These are phyloP conservation scores for Linyphia triangularis DNA, from an alignment of 2,888 invertebrate species.

Conservation along the genomic window DNA sequence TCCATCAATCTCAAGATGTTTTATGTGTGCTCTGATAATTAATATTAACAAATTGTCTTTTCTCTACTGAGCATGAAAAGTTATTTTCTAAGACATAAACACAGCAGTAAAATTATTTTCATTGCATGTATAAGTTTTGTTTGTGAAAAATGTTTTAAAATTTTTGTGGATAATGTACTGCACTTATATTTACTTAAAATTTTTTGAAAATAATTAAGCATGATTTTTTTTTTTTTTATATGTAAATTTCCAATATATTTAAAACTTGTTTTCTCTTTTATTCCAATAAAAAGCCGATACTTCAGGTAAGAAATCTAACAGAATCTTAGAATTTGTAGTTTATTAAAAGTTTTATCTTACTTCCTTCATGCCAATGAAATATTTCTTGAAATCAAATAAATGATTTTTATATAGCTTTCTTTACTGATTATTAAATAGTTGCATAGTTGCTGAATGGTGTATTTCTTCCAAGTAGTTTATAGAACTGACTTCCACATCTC, in stretches of 20 bases:
- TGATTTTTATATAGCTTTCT: background rate
- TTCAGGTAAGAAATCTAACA: constrained; percentile 61
- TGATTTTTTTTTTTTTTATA: too few relatives aligned
- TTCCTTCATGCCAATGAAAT: constrained; percentile 40
- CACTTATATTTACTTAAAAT: too few relatives aligned
- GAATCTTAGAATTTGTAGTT: constrained; percentile 44
- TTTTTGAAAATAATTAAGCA: constrained; percentile 15
- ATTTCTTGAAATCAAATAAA: background rate
- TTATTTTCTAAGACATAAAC: background rate
- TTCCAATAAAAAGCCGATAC: constrained; percentile 53
- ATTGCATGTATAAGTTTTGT: background rate
- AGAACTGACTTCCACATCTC: background rate
- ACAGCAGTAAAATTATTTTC: too few relatives aligned
- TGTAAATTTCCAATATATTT: constrained; percentile 24
- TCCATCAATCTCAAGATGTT: background rate
- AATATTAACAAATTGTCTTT: background rate
- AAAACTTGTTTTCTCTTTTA: constrained; percentile 57
- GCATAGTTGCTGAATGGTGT: background rate
- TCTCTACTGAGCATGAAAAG: background rate
- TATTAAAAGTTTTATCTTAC: constrained; percentile 51
- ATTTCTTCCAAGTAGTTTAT: background rate
- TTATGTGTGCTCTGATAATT: background rate
- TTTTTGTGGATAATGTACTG: background rate
- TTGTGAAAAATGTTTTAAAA: background rate
- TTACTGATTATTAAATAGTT: background rate